phyloP scores from a whole-genome alignment of 2,113 vertebrate genomes.

The Egretta garzetta region DNA sequence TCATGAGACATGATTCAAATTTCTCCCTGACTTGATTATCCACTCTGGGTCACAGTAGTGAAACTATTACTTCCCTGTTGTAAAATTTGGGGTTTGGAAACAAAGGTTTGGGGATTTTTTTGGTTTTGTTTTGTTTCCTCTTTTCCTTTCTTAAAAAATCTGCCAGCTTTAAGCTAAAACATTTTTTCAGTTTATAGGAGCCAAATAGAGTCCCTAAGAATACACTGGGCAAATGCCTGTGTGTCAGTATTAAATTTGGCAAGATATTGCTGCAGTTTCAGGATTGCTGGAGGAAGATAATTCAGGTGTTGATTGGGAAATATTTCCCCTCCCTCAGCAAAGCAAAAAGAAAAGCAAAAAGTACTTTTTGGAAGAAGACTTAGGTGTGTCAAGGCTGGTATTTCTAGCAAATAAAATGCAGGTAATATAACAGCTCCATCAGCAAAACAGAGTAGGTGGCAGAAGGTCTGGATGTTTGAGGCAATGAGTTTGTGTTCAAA shows the following conservation, averaged over 20 bases:
- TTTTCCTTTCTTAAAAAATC: neutral
- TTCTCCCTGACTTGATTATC: neutral
- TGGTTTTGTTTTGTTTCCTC: neutral
- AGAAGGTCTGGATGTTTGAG: neutral
- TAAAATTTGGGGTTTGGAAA: neutral
- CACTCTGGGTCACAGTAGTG: neutral
- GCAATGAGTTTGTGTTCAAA: neutral
- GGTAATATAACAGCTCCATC: neutral
- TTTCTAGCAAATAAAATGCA: neutral
- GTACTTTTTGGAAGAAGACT: neutral
- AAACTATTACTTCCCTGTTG: neutral
- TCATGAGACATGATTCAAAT: neutral
- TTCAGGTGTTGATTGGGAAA: neutral
- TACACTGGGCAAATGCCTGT: neutral
- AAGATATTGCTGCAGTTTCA: neutral
- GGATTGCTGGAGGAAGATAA: rapidly evolving
- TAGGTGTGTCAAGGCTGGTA: neutral
- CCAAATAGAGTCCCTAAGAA: neutral
- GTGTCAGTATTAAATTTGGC: neutral
- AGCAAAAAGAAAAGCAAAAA: neutral
- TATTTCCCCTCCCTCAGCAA: neutral
- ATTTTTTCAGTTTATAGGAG: neutral
- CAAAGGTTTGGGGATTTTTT: neutral
- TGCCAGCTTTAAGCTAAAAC: neutral
- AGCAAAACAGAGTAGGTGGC: neutral